A percentile compares a stretch with the other conserved stretches of the same genome.
Conservation (phyloP, 2,888 invertebrate genomes). For the Panopea generosa region DNA sequence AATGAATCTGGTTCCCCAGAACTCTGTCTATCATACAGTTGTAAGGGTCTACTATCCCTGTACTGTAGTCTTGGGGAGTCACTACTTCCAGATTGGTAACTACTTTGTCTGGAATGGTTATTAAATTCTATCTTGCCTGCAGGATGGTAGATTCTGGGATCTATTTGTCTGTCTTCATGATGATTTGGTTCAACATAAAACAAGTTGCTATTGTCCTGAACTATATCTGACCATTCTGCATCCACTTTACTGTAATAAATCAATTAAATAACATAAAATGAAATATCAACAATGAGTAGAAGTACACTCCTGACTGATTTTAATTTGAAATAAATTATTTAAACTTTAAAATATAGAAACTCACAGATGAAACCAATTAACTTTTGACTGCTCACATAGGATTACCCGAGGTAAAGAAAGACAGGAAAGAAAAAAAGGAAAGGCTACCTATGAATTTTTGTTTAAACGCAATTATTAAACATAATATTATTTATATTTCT, state of each 20-base stretch:
- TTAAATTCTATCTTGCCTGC: not conserved
- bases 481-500: no score
- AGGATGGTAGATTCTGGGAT: slow-evolving; percentile 1
- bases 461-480: no score
- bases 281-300: slow-evolving; percentile 6
- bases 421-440: no score
- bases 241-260: no score
- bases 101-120: slow-evolving; percentile 35
- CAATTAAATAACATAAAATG: slow-evolving; percentile 15
- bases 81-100: slow-evolving; percentile 42
- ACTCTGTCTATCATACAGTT: not conserved
- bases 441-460: no score
- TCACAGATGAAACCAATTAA: no score
- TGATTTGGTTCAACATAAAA: slow-evolving; percentile 66
- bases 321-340: no score
- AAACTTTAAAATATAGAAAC: no score
- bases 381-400: no score
- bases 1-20: slow-evolving; percentile 11
- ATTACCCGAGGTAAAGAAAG: no score
- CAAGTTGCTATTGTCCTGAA: slow-evolving; percentile 70
- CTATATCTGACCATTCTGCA: slow-evolving; percentile 69
- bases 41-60: slow-evolving; percentile 12
- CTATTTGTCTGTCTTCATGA: slow-evolving; percentile 12
- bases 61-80: slow-evolving; percentile 37
- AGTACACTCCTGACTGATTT: no score